Percentiles rank a stretch among this genome's conserved stretches.
Conservation (phyloP, 2,797 vertebrate species). For the Emys orbicularis region DNA sequence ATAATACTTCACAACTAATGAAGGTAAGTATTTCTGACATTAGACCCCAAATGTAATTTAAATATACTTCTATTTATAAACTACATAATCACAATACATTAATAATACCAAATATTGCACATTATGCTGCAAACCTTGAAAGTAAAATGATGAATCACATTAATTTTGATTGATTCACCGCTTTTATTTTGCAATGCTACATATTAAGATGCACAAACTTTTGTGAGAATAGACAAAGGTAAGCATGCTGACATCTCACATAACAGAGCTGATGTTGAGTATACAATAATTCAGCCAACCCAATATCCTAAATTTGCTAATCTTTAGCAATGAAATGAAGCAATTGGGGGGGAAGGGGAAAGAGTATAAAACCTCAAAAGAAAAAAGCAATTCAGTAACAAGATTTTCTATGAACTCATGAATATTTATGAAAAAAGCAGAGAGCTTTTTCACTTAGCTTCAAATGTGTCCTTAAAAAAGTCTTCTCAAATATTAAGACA, state of each 20-base stretch:
- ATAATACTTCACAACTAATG: neutral
- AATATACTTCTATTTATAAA: neutral
- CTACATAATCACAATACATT: conserved; percentile 30
- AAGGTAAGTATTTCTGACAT: neutral
- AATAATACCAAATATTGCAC: conserved; percentile 28
- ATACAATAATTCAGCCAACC: conserved; percentile 64
- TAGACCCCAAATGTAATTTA: neutral
- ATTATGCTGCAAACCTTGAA: conserved; percentile 40
- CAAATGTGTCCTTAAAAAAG: conserved; percentile 74
- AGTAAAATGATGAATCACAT: conserved; percentile 42
- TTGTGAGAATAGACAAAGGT: conserved; percentile 59
- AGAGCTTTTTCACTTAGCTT: conserved; percentile 70
- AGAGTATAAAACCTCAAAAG: conserved; percentile 62
- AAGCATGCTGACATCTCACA: conserved; percentile 66
- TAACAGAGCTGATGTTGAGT: conserved; percentile 69
- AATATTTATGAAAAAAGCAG: conserved; percentile 80
- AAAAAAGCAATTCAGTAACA: conserved; percentile 66
- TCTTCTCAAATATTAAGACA: conserved; percentile 79
- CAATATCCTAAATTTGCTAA: conserved; percentile 73
- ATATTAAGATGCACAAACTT: conserved; percentile 69
- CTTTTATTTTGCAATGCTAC: conserved; percentile 50
- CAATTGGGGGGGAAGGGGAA: conserved; percentile 40
- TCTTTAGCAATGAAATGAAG: conserved; percentile 68
- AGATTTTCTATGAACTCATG: conserved; percentile 74
- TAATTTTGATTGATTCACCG: conserved; percentile 60